Evolutionary conservation across 2,797 vertebrate species (phyloP), one percentile per base, ranked within the genome.

Genomic region (Artibeus jamaicensis): DNA sequence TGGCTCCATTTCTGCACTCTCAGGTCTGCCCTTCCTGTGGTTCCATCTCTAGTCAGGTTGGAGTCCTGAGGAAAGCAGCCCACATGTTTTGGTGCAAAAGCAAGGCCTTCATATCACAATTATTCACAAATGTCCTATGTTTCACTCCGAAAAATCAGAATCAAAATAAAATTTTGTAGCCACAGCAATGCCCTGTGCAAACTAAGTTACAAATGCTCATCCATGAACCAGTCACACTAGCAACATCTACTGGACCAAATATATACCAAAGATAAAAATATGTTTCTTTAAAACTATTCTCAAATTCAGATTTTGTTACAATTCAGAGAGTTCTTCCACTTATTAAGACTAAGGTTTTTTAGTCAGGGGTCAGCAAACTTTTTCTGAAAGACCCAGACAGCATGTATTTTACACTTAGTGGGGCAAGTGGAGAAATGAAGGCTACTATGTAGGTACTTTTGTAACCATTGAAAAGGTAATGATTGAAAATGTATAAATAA

Each of bases 391-490:
- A n/a, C 42, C 9, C 78, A 86, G 67, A 46, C 3, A 62, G 16
- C 67, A 34, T 11, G 57, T 59, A 85, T 65, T 86, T 86, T 89
- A 74, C 0, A 81, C 44, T 87, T 32, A 39, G 34, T 57, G 15
- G 16, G 19, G 4, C 50, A 85, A 46, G 26, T 48, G 29, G 34
- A 37, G 94, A 92, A 90, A 76, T 42, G 16, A 34, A 95, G 37
- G 37, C 39, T 88, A 76, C n/a, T 44, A 93, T 2, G 10, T 26
- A 53, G 16, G 16, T 48, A 68, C 11, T 73, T 87, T 59, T n/a
- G 26, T 19, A 86, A 79, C 65, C 62, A 92, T 73, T 88, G 83
- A 83, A 96, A 96, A 96, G 62, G n/a, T 2, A 91, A 82, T 74
- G 22, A 70, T 68, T 94, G 78, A 11, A 87, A 71, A 81, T 50